Conservation (phyloP, 2,113 vertebrate species). For the Potamarius usumacintae region DNA sequence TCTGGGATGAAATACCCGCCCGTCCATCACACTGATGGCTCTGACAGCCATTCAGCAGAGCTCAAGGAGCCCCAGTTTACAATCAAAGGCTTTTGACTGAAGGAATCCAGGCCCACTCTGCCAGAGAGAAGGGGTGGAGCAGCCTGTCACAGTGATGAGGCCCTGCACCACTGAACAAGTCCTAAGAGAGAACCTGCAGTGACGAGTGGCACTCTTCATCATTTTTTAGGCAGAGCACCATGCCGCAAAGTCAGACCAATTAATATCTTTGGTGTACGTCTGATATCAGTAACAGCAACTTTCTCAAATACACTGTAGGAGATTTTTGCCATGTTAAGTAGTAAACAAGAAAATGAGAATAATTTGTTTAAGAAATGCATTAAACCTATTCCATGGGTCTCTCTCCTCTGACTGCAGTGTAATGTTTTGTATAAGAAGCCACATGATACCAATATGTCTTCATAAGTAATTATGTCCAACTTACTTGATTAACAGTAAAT, state of each 20-base stretch:
- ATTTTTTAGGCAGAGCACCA: not conserved
- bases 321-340: not conserved
- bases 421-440: not conserved
- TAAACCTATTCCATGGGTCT: not conserved
- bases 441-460: not conserved
- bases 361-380: not conserved
- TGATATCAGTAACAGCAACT: not conserved
- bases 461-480: not conserved
- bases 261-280: not conserved
- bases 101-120: conserved; percentile 68
- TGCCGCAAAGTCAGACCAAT: not conserved
- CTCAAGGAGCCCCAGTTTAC: conserved; percentile 67
- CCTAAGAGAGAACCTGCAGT: conserved; percentile 20
- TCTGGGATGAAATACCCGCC: conserved; percentile 68
- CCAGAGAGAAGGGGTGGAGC: conserved; percentile 62
- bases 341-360: not conserved
- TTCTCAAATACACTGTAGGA: not conserved
- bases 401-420: not conserved
- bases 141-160: conserved; percentile 48
- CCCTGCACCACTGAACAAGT: conserved; percentile 38
- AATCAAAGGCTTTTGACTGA: conserved; percentile 72
- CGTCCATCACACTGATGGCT: conserved; percentile 68
- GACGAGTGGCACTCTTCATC: conserved; percentile 3
- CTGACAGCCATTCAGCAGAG: conserved; percentile 72
- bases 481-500: not conserved